Evolutionary conservation across 2,113 vertebrate genomes (phyloP).

Genomic region (Arizona elegans): DNA sequence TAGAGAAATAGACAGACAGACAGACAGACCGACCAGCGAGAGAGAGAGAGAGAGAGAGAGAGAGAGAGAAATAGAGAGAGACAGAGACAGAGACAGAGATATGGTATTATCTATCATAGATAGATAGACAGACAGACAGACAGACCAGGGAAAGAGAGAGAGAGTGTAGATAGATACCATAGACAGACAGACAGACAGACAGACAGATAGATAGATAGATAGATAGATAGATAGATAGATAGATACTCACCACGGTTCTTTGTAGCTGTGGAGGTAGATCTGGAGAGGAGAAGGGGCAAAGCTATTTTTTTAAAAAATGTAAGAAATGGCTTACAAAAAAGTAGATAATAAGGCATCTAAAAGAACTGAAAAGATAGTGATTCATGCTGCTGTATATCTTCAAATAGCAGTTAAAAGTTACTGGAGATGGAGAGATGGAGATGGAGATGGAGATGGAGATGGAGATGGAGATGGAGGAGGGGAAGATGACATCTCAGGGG

Average conservation of each 20-base stretch:
- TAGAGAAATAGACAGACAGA: not conserved
- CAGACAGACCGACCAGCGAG: too few relatives aligned
- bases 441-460: not conserved
- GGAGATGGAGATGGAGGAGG: not conserved
- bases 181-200: too few relatives aligned
- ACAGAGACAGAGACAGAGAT: too few relatives aligned
- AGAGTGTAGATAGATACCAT: too few relatives aligned
- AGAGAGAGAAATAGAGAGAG: too few relatives aligned
- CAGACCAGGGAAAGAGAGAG: too few relatives aligned
- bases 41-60: too few relatives aligned
- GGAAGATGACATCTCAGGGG: not conserved
- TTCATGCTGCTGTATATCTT: not conserved
- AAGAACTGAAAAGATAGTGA: not conserved
- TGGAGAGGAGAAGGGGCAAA: slow-evolving; percentile 50
- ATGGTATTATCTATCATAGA: too few relatives aligned
- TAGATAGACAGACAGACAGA: too few relatives aligned
- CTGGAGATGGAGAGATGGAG: not conserved
- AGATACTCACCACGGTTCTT: slow-evolving; percentile 74
- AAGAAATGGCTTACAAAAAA: slow-evolving; percentile 20
- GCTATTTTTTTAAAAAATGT: slow-evolving; percentile 32
- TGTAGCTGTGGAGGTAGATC: slow-evolving; percentile 73
- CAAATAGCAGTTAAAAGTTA: not conserved
- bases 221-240: too few relatives aligned
- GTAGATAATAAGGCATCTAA: not conserved
- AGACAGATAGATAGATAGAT: too few relatives aligned